These are phyloP conservation scores for Xiphophorus hellerii DNA, from an alignment of 2,113 vertebrate species.

Conservation along the genomic window DNA sequence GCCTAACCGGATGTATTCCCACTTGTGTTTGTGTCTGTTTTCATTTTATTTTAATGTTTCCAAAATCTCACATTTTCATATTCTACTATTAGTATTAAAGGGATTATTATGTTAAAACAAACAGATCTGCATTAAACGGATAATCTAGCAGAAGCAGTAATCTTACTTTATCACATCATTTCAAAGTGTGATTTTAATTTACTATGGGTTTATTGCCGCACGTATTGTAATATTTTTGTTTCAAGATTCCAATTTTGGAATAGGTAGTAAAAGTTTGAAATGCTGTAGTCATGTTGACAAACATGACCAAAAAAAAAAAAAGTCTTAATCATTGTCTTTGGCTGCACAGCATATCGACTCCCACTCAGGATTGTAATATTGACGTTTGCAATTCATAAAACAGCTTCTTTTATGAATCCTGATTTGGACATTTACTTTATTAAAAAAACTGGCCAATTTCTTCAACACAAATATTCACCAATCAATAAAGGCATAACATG, in stretches of 20 bases:
- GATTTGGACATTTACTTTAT: too few species aligned
- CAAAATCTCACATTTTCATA: not conserved
- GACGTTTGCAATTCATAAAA: too few species aligned
- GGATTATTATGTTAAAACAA: not conserved
- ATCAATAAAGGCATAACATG: too few species aligned
- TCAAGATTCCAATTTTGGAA: not conserved
- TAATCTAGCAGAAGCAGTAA: not conserved
- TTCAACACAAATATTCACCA: too few species aligned
- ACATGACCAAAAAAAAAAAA: not conserved
- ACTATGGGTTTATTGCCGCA: not conserved
- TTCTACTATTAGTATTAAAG: not conserved
- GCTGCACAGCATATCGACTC: too few species aligned
- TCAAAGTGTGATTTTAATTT: not conserved
- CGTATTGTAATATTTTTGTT: not conserved
- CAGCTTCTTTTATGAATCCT: too few species aligned
- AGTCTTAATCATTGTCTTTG: too few species aligned
- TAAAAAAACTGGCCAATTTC: too few species aligned
- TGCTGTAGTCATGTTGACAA: not conserved
- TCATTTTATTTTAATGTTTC: not conserved
- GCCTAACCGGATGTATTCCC: constrained; percentile 35
- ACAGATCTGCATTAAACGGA: not conserved
- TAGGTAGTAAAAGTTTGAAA: not conserved
- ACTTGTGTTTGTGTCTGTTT: constrained; percentile 28
- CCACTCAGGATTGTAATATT: too few species aligned
- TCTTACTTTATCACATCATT: not conserved